Evolutionary conservation across 2,888 invertebrate species (phyloP), one percentile per base, ranked within the genome.

Genomic region (Didymodactylos carnosus): DNA sequence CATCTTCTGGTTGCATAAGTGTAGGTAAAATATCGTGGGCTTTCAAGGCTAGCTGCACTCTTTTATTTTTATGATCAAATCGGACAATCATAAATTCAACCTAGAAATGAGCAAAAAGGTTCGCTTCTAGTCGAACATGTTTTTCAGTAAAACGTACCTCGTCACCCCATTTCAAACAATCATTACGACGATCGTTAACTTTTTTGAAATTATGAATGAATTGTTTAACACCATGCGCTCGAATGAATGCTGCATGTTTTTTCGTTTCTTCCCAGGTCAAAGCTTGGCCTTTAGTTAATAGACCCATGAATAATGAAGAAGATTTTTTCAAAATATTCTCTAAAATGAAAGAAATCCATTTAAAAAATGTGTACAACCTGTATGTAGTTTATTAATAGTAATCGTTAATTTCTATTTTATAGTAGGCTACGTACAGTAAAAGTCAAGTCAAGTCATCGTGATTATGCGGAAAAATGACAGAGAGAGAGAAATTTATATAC

Each of bases 191-290:
- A 79, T 92, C 91, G 80, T 91, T 88, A 27, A 95, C 86, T 80
- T 90, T 89, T 79, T 89, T 89, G 84, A 94, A 97, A 75, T 93
- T 86, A 84, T 92, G 92, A 79, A 98, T 92, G 82, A 98, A 98
- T 84, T 98, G 98, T 78, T 88, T 88, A 77, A 98, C 88, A 70
- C 98, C 98, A 84, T 97, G 95, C 80, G 91, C 87, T 77, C 94
- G 88, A 46, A 97, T 94, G 83, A 94, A 94, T 78, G 92, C 88
- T 0, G 93, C 89, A 77, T 91, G 85, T 72, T 89, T 88, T 83
- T 94, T 91, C 3, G 95, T 97, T 83, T 98, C 94, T 80, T 91
- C 90, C 98, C 98, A 98, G 71, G 88, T 86, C 69, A 98, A 86
- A 69, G 98, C 97, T 80, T 89, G 91, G 77, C 98, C 98, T 87